Conservation (phyloP, 2,113 vertebrate species). For the Octodon degus region DNA sequence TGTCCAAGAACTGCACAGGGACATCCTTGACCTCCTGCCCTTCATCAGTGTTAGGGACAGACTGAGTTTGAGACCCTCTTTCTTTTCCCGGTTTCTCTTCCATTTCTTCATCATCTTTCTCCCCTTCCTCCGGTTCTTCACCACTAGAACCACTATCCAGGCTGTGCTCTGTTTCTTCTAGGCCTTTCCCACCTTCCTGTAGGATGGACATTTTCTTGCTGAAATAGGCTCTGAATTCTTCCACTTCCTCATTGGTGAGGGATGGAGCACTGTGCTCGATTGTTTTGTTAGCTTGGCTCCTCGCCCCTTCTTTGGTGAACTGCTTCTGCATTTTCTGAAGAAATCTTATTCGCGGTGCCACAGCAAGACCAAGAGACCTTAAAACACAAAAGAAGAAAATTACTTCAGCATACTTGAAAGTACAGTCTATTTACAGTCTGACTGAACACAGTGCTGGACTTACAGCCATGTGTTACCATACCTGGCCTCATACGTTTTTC, state of each 20-base stretch:
- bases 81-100: constrained; percentile 57
- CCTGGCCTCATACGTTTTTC: background rate
- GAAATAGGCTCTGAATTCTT: constrained; percentile 85
- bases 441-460: background rate
- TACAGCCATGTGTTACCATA: background rate
- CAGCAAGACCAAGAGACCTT: constrained; percentile 95
- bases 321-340: constrained; percentile 89
- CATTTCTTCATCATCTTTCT: constrained; percentile 50
- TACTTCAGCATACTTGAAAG: constrained; percentile 28
- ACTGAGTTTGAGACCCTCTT: background rate
- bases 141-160: constrained; percentile 66
- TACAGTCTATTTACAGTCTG: background rate
- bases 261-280: constrained; percentile 25
- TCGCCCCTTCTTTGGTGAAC: constrained; percentile 13
- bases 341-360: constrained; percentile 96
- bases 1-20: constrained; percentile 68
- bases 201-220: constrained; percentile 77
- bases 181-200: constrained; percentile 62
- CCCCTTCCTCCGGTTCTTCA: constrained; percentile 66
- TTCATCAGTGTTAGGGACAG: background rate
- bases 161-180: constrained; percentile 55
- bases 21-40: constrained; percentile 34
- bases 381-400: constrained; percentile 58
- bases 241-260: constrained; percentile 84
- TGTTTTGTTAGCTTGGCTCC: constrained; percentile 49